A percentile compares a stretch with the other conserved stretches of the same genome.
phyloP scores from a whole-genome alignment of 2,797 vertebrate genomes.

The Gymnothorax reevesii region DNA sequence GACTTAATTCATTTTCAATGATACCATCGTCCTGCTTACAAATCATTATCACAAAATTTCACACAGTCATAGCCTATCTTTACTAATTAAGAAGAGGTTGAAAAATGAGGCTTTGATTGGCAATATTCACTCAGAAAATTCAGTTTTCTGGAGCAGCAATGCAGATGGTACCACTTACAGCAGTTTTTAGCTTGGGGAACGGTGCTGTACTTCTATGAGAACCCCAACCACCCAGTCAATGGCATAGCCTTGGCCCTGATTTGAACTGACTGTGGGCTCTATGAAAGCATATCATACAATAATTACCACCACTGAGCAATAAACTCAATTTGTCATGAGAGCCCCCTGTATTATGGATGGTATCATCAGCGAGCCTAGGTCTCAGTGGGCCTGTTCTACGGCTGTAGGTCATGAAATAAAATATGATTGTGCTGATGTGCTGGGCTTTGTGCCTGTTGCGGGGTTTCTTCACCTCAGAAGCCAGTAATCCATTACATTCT shows the following conservation, averaged over 20 bases:
- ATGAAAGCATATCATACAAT: not conserved
- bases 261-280: not conserved
- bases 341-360: not conserved
- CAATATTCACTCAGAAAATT: not conserved
- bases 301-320: not conserved
- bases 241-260: not conserved
- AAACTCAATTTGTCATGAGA: constrained; percentile 13
- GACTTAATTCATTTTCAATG: no score
- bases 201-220: not conserved
- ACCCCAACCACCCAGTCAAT: not conserved
- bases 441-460: not conserved
- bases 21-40: not conserved
- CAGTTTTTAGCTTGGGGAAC: not conserved
- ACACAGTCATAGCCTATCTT: no score
- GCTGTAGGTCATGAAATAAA: not conserved
- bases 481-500: not conserved
- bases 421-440: not conserved
- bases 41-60: not conserved
- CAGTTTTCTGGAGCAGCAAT: not conserved
- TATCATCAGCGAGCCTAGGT: not conserved
- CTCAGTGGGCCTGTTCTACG: not conserved
- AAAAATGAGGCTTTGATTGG: not conserved
- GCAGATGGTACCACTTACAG: not conserved
- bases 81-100: not conserved
- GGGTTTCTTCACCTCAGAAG: not conserved